A percentile compares a stretch with the other conserved stretches of the same genome.
Conservation (phyloP, 1,140 invertebrate species). For the Phymastichus coffea region DNA sequence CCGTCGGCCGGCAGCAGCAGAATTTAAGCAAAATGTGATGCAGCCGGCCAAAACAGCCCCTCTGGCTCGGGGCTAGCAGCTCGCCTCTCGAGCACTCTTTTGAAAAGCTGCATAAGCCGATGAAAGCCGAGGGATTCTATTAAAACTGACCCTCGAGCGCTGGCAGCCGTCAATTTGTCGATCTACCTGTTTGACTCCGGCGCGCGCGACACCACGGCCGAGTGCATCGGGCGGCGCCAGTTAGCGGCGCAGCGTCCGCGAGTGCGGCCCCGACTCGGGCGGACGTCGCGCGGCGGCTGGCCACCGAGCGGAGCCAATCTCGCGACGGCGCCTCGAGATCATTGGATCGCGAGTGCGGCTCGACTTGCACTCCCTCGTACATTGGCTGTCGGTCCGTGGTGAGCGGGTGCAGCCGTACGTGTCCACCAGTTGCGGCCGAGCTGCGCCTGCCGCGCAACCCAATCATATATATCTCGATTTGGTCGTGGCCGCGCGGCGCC, state of each 20-base stretch:
- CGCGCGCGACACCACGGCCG: background rate
- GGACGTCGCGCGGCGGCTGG: conserved; percentile 7
- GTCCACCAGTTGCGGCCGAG: too few species aligned
- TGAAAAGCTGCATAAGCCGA: conserved; percentile 9
- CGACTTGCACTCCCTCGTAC: too few species aligned
- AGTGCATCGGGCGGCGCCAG: conserved; percentile 36
- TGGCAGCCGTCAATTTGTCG: too few species aligned
- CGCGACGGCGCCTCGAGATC: conserved; percentile 50
- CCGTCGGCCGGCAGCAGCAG: background rate
- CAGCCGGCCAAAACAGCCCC: too few species aligned
- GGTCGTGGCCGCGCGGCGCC: too few species aligned
- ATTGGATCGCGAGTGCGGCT: conserved; percentile 46
- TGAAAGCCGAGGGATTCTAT: conserved; percentile 16
- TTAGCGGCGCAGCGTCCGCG: conserved; percentile 46
- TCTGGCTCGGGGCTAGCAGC: too few species aligned
- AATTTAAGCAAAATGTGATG: too few species aligned
- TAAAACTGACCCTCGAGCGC: background rate
- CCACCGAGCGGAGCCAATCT: conserved; percentile 46
- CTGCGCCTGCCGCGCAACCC: too few species aligned
- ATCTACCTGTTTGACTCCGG: background rate
- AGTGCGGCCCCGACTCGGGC: too few species aligned
- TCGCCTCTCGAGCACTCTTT: background rate
- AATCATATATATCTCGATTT: too few species aligned
- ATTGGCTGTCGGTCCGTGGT: too few species aligned
- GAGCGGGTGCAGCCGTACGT: too few species aligned